Evolutionary conservation across 2,797 vertebrate species (phyloP).

Genomic region (Spondyliosoma cantharus): DNA sequence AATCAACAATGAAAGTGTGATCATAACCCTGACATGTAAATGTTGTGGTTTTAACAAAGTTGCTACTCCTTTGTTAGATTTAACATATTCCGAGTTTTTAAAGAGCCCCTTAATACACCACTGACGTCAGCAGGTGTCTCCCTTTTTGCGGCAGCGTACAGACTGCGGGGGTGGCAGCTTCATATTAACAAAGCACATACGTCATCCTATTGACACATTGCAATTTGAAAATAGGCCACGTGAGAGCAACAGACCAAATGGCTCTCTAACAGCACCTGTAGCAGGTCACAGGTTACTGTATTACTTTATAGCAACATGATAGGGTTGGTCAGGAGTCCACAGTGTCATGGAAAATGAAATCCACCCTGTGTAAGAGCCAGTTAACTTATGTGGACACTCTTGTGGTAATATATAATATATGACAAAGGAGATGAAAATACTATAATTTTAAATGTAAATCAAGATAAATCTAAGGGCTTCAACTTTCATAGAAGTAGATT

Average conservation of each 20-base stretch:
- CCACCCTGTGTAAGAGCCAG: neutral
- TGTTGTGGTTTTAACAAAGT: too few relatives aligned
- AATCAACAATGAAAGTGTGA: too few relatives aligned
- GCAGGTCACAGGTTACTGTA: neutral
- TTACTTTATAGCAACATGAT: neutral
- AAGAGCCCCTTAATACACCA: conserved; percentile 35
- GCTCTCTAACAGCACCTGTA: too few relatives aligned
- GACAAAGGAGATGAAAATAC: neutral
- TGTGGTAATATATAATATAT: too few relatives aligned
- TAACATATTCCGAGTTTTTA: conserved; percentile 17
- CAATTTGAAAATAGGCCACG: neutral
- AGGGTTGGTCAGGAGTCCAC: neutral
- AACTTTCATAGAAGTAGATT: neutral
- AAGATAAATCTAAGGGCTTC: neutral
- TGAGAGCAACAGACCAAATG: conserved; percentile 7
- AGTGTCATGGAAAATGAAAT: neutral
- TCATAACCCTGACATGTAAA: too few relatives aligned
- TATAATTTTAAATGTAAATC: neutral
- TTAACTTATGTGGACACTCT: neutral
- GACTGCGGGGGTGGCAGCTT: conserved; percentile 5
- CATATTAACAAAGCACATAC: conserved; percentile 2
- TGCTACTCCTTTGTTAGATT: too few relatives aligned
- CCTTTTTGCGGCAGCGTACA: conserved; percentile 3
- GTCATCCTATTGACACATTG: conserved; percentile 5
- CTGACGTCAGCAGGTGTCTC: conserved; percentile 52